Evolutionary conservation across 2,888 invertebrate genomes (phyloP), one percentile per base, ranked within the genome.

Genomic region (Chironomus riparius): DNA sequence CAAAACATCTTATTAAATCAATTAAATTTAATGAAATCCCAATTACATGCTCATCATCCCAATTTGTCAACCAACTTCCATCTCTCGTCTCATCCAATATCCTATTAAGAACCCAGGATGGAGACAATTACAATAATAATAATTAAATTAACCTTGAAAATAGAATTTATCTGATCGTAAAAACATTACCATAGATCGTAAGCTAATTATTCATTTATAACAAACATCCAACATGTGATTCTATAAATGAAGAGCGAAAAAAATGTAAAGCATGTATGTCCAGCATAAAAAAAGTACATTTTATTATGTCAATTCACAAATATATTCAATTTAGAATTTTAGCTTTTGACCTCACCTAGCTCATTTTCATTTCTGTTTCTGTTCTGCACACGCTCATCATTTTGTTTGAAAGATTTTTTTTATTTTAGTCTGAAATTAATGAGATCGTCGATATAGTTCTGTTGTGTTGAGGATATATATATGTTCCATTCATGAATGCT

Each of bases 291-390:
- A 38, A 38, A 38, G 38, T 38, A 38, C 38, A 38, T 38, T 38
- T 38, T 38, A 10, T 56, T 12, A 70, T 70, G 70, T 70, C 70
- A 50, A 56, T 2, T 6, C 38, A 15, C n/a, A 28, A 21, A 68
- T n/a, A n/a, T n/a, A 70, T 50, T 70, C n/a, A 50, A 70, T 50
- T 70, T 50, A n/a, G 56, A 56, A 70, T 15, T 70, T 70, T 50
- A 70, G 15, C 24, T n/a, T 70, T 70, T 56, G 70, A 70, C 70
- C 70, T 70, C 70, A 50, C 70, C 70, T 70, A 18, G 56, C 18
- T 56, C n/a, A 15, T 56, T 56, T 15, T 56, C 38, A 38, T 38
- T 38, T 38, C 38, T 38, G 10, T 38, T 38, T 7, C 38, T 38
- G 38, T 7, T 38, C 38, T 38, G 10, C 38, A 38, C 38, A 38